A percentile compares a stretch with the other conserved stretches of the same genome.
Conservation (phyloP, 1,140 invertebrate species). For the Pinna nobilis region DNA sequence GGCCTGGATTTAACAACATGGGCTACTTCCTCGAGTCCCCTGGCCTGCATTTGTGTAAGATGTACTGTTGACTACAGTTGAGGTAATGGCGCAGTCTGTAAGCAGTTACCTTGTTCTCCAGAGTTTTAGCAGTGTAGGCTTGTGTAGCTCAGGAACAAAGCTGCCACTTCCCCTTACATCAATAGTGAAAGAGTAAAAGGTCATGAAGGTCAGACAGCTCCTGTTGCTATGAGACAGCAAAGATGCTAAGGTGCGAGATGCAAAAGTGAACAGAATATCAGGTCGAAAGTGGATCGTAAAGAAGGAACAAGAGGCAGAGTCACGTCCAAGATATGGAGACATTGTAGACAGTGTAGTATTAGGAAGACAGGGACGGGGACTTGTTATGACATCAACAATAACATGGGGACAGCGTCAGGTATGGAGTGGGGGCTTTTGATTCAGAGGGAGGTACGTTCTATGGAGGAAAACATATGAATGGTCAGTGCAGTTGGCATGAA, state of each 20-base stretch:
- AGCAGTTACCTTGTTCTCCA: slow-evolving; percentile 13
- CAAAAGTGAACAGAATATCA: slow-evolving; percentile 7
- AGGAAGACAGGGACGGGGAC: not conserved
- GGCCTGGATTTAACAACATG: slow-evolving; percentile 28
- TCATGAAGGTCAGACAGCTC: slow-evolving; percentile 19
- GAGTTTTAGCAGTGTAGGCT: slow-evolving; percentile 26
- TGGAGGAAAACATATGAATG: slow-evolving; percentile 19
- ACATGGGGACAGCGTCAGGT: slow-evolving; percentile 3
- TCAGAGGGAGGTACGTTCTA: slow-evolving; percentile 1
- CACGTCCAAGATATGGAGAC: slow-evolving; percentile 3
- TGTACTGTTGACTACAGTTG: slow-evolving; percentile 20
- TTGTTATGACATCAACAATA: slow-evolving; percentile 1
- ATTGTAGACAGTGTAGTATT: slow-evolving; percentile 9
- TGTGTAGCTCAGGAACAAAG: slow-evolving; percentile 14
- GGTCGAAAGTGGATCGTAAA: slow-evolving; percentile 15
- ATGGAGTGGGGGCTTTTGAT: no score
- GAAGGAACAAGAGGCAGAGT: not conserved
- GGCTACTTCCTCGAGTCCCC: not conserved
- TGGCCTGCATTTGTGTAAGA: slow-evolving; percentile 28
- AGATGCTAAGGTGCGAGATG: slow-evolving; percentile 30
- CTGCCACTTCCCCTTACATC: slow-evolving; percentile 1
- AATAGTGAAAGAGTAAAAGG: slow-evolving; percentile 27
- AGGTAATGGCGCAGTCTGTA: slow-evolving; percentile 4
- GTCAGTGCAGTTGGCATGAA: slow-evolving; percentile 5
- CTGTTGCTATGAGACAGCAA: slow-evolving; percentile 9